Evolutionary conservation across 2,888 invertebrate genomes (phyloP).

Genomic region (Agelastica alni): DNA sequence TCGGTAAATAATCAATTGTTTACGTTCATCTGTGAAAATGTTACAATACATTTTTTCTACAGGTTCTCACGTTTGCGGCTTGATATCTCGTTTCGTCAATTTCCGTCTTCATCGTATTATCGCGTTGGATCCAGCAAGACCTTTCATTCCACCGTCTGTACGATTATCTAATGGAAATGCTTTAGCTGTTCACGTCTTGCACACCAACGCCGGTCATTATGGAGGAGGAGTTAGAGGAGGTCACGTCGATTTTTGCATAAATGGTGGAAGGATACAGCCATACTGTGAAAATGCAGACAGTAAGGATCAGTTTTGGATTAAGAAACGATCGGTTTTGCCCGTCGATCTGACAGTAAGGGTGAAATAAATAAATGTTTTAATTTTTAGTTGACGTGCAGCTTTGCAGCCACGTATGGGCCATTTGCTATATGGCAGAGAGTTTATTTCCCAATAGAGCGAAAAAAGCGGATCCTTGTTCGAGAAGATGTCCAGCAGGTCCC

Average conservation of each 20-base stretch:
- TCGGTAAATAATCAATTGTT: conserved; percentile 43
- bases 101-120: conserved; percentile 76
- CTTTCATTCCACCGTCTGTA: conserved; percentile 65
- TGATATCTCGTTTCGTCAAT: conserved; percentile 72
- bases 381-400: conserved; percentile 66
- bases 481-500: conserved; percentile 71
- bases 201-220: conserved; percentile 80
- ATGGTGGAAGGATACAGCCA: conserved; percentile 77
- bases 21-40: too few relatives aligned
- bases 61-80: conserved; percentile 77
- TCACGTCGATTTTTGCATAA: conserved; percentile 80
- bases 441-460: conserved; percentile 62
- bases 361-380: neutral
- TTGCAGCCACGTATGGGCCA: conserved; percentile 80
- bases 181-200: conserved; percentile 75
- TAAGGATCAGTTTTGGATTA: conserved; percentile 58
- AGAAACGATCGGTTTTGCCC: neutral
- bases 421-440: conserved; percentile 80
- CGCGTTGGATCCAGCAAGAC: conserved; percentile 75
- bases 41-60: conserved; percentile 13
- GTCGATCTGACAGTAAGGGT: neutral
- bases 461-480: conserved; percentile 71
- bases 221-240: conserved; percentile 75
- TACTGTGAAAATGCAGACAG: conserved; percentile 74
- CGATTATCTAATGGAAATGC: conserved; percentile 73